Conservation (phyloP, 2,888 invertebrate genomes). For the Plebejus anna region DNA sequence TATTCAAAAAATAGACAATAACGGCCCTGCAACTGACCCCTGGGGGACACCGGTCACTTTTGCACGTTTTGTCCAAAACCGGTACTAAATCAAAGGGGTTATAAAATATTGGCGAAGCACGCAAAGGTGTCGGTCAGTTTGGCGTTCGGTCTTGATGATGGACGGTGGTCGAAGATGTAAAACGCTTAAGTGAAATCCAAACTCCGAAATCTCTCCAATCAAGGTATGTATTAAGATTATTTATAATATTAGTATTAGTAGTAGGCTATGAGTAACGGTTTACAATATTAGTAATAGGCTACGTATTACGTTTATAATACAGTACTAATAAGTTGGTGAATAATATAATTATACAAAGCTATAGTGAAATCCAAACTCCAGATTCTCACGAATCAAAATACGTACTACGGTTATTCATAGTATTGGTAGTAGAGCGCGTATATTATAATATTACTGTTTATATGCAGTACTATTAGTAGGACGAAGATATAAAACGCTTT, state of each 20-base stretch:
- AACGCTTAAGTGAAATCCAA: constrained; percentile 37
- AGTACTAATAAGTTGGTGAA: constrained; percentile 28
- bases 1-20: constrained; percentile 67
- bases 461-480: constrained; percentile 22
- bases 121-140: constrained; percentile 60
- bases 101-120: constrained; percentile 48
- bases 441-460: too few relatives aligned
- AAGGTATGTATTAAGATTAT: background rate
- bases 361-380: too few relatives aligned
- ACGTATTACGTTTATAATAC: too few relatives aligned
- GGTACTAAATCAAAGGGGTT: constrained; percentile 63
- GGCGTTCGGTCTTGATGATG: constrained; percentile 50
- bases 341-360: background rate
- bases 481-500: constrained; percentile 39
- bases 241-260: background rate
- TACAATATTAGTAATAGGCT: background rate
- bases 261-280: too few relatives aligned
- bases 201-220: background rate
- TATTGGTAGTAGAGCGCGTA: too few relatives aligned
- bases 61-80: constrained; percentile 56
- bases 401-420: too few relatives aligned
- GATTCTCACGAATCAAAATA: too few relatives aligned
- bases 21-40: constrained; percentile 64
- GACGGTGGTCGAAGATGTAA: constrained; percentile 41
- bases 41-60: constrained; percentile 72